Conservation (phyloP, 2,113 vertebrate genomes). For the Sterrhoptilus dennistouni region DNA sequence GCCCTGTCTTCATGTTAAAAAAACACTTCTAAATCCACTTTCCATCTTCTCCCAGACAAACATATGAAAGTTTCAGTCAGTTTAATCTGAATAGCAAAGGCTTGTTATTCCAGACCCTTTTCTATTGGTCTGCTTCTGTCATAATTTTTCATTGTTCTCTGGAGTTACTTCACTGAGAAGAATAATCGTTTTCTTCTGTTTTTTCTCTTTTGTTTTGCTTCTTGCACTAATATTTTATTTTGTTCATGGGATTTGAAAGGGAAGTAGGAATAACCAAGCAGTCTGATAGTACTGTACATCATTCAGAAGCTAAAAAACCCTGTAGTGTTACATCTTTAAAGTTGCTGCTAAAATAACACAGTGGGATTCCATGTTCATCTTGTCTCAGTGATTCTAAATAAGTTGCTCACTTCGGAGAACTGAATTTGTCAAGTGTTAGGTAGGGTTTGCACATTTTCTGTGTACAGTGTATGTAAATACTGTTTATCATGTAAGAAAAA, state of each 20-base stretch:
- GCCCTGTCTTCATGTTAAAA: not conserved
- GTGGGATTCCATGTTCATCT: not conserved
- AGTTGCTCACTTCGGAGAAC: not conserved
- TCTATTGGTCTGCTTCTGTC: not conserved
- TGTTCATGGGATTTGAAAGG: not conserved
- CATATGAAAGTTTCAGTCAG: not conserved
- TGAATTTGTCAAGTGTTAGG: not conserved
- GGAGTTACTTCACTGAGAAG: not conserved
- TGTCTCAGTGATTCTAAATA: not conserved
- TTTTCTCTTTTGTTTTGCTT: not conserved
- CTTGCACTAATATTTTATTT: not conserved
- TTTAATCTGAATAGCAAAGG: not conserved
- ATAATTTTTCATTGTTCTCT: not conserved
- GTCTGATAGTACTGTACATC: not conserved
- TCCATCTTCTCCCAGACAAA: not conserved
- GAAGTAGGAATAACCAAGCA: not conserved
- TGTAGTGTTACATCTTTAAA: not conserved
- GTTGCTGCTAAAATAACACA: not conserved
- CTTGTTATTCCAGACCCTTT: not conserved
- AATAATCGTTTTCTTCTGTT: not conserved
- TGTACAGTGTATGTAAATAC: not conserved
- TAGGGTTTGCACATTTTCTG: not conserved
- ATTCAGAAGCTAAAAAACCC: not conserved
- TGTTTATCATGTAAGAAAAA: not conserved
- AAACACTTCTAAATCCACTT: not conserved